Conservation (phyloP, 2,888 invertebrate genomes). For the Coenonympha glycerion region DNA sequence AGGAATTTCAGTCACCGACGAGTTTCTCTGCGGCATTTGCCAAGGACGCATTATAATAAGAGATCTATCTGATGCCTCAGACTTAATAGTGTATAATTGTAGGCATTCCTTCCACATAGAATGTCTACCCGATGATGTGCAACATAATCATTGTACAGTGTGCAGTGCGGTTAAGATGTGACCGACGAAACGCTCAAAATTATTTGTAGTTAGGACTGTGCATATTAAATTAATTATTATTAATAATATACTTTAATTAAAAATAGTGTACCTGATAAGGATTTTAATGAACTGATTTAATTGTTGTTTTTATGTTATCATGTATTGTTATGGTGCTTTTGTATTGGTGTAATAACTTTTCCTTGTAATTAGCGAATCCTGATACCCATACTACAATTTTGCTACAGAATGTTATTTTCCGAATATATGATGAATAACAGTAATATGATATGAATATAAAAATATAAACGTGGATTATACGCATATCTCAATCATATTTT, state of each 20-base stretch:
- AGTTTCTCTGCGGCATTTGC: constrained; percentile 86
- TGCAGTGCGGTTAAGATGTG: constrained; percentile 68
- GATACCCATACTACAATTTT: constrained; percentile 12
- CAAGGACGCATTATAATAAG: constrained; percentile 83
- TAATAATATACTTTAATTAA: neutral
- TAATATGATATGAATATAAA: neutral
- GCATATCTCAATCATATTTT: neutral
- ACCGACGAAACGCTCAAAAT: constrained; percentile 46
- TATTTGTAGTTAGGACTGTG: constrained; percentile 34
- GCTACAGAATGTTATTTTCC: constrained; percentile 2
- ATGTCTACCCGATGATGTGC: constrained; percentile 79
- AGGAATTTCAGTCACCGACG: constrained; percentile 84
- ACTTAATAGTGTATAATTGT: constrained; percentile 89
- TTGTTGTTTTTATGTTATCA: constrained; percentile 24
- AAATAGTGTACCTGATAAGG: constrained; percentile 14
- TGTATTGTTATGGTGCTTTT: constrained; percentile 49
- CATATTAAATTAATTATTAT: constrained; percentile 30
- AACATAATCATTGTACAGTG: constrained; percentile 52
- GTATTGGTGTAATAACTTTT: constrained; percentile 55
- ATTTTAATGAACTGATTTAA: constrained; percentile 22
- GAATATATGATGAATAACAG: neutral
- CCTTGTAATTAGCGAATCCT: constrained; percentile 24
- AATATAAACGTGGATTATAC: neutral
- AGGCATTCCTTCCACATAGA: constrained; percentile 91
- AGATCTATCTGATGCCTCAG: constrained; percentile 81